Conservation (phyloP, 2,888 invertebrate species). For the Lasioglossum marginatum region DNA sequence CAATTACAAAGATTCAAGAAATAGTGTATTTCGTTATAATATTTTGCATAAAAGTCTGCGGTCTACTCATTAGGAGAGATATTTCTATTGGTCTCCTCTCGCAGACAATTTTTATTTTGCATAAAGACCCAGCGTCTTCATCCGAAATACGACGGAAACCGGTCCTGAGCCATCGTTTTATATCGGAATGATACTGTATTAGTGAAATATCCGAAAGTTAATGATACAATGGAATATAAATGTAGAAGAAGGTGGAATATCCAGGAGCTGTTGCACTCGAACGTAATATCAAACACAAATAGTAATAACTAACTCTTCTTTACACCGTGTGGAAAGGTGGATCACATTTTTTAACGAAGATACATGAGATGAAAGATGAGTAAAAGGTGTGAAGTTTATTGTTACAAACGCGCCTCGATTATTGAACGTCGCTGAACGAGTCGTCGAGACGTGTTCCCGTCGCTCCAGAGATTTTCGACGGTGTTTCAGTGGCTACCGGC, state of each 20-base stretch:
- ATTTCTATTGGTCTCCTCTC: no score
- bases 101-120: no score
- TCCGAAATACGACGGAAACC: no score
- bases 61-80: no score
- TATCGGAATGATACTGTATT: no score
- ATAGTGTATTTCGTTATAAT: background rate
- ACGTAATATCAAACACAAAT: background rate
- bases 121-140: no score
- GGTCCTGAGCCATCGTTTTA: no score
- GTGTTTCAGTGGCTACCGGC: conserved; percentile 47
- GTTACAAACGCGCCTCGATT: background rate
- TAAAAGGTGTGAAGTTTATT: background rate
- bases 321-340: background rate
- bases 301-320: background rate
- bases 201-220: no score
- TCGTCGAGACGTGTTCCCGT: background rate
- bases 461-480: background rate
- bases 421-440: background rate
- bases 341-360: background rate
- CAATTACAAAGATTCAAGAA: background rate
- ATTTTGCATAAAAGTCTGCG: background rate
- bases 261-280: background rate
- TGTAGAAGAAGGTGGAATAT: background rate
- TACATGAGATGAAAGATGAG: background rate
- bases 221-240: no score